phyloP scores from a whole-genome alignment of 2,113 vertebrate species.

The Brienomyrus longianalis region DNA sequence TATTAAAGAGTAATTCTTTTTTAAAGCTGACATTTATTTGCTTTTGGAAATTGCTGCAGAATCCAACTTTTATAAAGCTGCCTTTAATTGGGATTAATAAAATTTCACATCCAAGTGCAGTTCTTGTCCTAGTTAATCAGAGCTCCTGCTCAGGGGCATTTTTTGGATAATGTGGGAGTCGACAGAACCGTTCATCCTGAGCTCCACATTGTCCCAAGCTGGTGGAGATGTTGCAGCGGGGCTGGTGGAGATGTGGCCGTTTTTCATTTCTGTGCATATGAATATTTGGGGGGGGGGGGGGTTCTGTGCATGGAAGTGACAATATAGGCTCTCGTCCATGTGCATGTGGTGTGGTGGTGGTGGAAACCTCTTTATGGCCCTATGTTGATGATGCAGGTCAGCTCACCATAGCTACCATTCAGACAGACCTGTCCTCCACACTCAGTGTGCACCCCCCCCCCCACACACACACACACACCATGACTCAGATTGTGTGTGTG shows the following conservation, averaged over 20 bases:
- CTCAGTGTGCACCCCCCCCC: neutral
- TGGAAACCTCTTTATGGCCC: neutral
- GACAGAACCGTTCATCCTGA: neutral
- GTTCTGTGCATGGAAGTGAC: neutral
- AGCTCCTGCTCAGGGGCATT: neutral
- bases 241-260: neutral
- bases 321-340: neutral
- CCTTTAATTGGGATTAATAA: neutral
- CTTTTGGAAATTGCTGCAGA: neutral
- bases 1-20: constrained; percentile 3
- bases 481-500: neutral
- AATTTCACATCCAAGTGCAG: neutral
- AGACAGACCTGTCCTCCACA: neutral
- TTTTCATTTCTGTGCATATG: neutral
- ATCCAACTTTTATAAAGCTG: constrained; percentile 8
- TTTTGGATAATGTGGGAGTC: neutral
- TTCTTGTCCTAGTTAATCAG: neutral
- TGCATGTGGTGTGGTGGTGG: neutral
- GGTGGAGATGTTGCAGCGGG: neutral
- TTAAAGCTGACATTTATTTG: constrained; percentile 4
- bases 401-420: neutral
- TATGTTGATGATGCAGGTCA: neutral
- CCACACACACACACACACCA: neutral
- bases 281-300: neutral
- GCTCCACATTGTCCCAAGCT: neutral